A percentile compares a stretch with the other conserved stretches of the same genome.
phyloP scores from a whole-genome alignment of 1,140 invertebrate genomes.

The Zaprionus davidi region DNA sequence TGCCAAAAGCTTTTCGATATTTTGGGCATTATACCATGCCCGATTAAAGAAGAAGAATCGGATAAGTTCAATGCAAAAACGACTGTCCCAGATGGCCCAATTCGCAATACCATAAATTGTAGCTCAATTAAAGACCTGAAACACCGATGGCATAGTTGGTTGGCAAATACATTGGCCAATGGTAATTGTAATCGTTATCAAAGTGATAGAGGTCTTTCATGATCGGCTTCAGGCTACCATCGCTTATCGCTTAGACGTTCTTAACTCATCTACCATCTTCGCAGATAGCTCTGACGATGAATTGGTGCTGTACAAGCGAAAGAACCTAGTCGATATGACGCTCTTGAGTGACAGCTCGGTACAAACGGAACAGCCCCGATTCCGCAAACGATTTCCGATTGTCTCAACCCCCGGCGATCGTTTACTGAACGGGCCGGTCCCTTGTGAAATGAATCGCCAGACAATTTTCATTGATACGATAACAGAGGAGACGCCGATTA shows the following conservation, averaged over 20 bases:
- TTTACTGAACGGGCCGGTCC: conserved; percentile 6
- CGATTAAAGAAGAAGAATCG: conserved; percentile 3
- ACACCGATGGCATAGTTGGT: conserved; percentile 53
- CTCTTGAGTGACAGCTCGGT: conserved; percentile 6
- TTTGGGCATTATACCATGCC: conserved; percentile 44
- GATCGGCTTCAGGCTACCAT: too few relatives aligned
- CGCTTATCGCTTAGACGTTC: too few relatives aligned
- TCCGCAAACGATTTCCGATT: neutral
- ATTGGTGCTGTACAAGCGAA: conserved; percentile 35
- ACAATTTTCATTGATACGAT: conserved; percentile 60
- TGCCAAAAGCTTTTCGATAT: conserved; percentile 63
- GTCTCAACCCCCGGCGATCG: neutral
- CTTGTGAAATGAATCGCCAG: conserved; percentile 60
- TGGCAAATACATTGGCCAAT: conserved; percentile 34
- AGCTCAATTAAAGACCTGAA: neutral
- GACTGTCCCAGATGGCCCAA: neutral
- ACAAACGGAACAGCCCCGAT: conserved; percentile 67
- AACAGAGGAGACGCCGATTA: conserved; percentile 31
- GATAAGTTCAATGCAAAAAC: neutral
- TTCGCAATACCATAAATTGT: neutral
- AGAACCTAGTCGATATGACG: neutral
- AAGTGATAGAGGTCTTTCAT: neutral
- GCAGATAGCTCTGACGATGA: conserved; percentile 72
- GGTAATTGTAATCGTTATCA: conserved; percentile 36
- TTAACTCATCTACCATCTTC: neutral